Base-by-base conservation (phyloP, 2,888 invertebrate species). In the Drosophila ustulata region DNA sequence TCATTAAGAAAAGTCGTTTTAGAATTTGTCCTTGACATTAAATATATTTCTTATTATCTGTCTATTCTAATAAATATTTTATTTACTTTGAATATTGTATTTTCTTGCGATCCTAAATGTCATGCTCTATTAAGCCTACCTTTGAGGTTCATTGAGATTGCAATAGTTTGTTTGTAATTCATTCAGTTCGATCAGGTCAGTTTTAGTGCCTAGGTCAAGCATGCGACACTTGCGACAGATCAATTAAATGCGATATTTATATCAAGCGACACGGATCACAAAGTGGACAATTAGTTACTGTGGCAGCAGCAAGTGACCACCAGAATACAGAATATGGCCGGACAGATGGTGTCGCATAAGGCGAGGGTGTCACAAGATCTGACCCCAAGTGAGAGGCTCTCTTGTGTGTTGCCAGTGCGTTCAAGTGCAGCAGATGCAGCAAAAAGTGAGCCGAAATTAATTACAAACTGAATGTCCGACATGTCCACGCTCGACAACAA, bases 241-340 rank as follows among this genome's bases (percentile, higher is more conserved):
- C 88, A 82, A 85, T 88, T 85, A 88, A 85, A 81, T 79, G 79
- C 73, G 30, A 85, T 83, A 78, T 85, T 85, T 85, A 85, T 85
- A 72, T 71, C 78, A 71, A 61, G 57, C 64, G 86, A 82, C 73
- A 82, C 80, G 81, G 73, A 79, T 75, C 81, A 88, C 81, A 88
- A 82, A 81, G 63, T 75, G 82, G 63, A 75, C 79, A 84, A 78
- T 83, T 80, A 64, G 74, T 76, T 71, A 9, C 8, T 5, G 23
- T 34, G 37, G 37, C n/a, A 52, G 8, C 30, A 32, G 23, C 26
- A 30, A 59, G 50, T 77, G 78, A 70, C 78, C 78, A 70, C 13
- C 23, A 51, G 39, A 47, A 56, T 55, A 55, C 18, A 51, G 39
- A 47, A 56, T 55, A 56, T 6, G 13, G 26, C 8, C 41, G 46